phyloP scores from a whole-genome alignment of 2,797 vertebrate genomes.

The Clarias platycephalus region DNA sequence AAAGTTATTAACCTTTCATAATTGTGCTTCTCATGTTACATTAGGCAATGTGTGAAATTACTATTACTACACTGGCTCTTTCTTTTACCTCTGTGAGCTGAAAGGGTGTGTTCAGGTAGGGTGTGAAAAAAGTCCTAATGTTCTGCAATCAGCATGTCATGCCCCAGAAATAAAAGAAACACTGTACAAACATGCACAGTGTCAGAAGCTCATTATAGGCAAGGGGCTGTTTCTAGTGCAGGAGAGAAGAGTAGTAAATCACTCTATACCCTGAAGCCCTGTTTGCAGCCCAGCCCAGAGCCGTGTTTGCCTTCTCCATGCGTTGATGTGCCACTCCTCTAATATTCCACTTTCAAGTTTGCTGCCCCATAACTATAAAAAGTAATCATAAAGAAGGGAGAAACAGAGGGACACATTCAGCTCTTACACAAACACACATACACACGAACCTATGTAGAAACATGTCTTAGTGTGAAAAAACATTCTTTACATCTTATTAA shows the following conservation, averaged over 20 bases:
- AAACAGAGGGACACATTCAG: constrained; percentile 53
- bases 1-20: constrained; percentile 26
- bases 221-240: constrained; percentile 68
- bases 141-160: constrained; percentile 70
- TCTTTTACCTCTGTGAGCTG: constrained; percentile 34
- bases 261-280: constrained; percentile 67
- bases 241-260: constrained; percentile 75
- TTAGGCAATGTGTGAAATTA: constrained; percentile 21
- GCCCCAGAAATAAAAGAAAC: constrained; percentile 68
- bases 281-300: constrained; percentile 60
- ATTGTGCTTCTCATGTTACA: constrained; percentile 21
- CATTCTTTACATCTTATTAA: not conserved
- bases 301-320: constrained; percentile 51
- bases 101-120: constrained; percentile 61
- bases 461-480: not conserved
- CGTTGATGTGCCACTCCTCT: constrained; percentile 52
- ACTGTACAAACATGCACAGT: constrained; percentile 68
- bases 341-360: constrained; percentile 46
- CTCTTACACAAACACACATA: constrained; percentile 41
- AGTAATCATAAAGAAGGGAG: constrained; percentile 33
- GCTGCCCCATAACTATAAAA: constrained; percentile 42
- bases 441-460: constrained; percentile 40
- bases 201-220: constrained; percentile 74
- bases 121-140: constrained; percentile 66
- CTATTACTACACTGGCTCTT: constrained; percentile 1